These are phyloP conservation scores for Hylia prasina DNA, from an alignment of 2,113 vertebrate species.

Conservation along the genomic window DNA sequence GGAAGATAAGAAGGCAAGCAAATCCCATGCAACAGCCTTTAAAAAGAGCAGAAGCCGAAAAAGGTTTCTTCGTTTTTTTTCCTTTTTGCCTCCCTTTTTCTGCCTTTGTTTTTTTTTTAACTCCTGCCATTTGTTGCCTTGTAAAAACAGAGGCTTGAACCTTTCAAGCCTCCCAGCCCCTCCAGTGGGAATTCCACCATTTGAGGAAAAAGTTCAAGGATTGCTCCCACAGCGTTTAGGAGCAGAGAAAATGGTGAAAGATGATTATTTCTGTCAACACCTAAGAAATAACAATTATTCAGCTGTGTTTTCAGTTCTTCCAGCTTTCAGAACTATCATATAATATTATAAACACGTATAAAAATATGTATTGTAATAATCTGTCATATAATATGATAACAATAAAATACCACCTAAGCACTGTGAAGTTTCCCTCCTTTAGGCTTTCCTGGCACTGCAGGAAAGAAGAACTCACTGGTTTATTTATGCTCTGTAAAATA, in stretches of 20 bases:
- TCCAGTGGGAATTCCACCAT: neutral
- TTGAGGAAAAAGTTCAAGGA: neutral
- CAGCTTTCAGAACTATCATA: neutral
- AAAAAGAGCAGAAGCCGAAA: neutral
- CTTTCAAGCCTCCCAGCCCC: neutral
- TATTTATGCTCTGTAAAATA: neutral
- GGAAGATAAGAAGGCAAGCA: neutral
- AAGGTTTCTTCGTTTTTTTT: neutral
- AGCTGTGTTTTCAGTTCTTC: neutral
- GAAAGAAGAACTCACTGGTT: neutral
- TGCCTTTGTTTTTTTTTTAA: neutral
- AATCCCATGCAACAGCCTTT: neutral
- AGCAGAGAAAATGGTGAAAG: neutral
- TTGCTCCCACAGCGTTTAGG: neutral
- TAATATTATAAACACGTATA: neutral
- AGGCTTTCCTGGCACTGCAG: neutral
- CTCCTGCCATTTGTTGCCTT: constrained; percentile 26
- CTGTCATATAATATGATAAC: neutral
- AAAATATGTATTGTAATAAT: neutral
- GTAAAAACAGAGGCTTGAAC: neutral
- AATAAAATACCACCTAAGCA: neutral
- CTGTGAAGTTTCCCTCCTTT: neutral
- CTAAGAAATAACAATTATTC: neutral
- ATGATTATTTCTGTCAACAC: neutral
- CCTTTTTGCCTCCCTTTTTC: neutral